These are phyloP conservation scores for Aulostomus chinensis DNA, from an alignment of 2,797 vertebrate genomes.

Conservation along the genomic window DNA sequence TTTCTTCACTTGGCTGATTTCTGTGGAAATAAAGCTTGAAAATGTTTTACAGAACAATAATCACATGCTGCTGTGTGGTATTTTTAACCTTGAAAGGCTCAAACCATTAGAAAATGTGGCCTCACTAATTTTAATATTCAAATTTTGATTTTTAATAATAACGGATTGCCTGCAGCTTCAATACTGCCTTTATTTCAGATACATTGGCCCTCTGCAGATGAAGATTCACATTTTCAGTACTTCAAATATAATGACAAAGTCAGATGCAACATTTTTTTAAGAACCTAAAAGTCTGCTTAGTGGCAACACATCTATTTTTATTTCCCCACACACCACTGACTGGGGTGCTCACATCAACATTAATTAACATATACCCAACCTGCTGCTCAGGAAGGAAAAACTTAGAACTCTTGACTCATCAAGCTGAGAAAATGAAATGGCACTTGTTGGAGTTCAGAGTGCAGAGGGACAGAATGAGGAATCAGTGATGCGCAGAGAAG, in stretches of 20 bases:
- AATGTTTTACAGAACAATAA: neutral
- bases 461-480: neutral
- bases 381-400: neutral
- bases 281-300: too few species aligned
- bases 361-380: neutral
- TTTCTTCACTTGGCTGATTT: neutral
- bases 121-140: too few species aligned
- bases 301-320: too few species aligned
- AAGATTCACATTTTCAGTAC: neutral
- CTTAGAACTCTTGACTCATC: neutral
- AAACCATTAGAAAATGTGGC: neutral
- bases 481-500: neutral
- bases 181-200: neutral
- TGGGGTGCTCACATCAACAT: too few species aligned
- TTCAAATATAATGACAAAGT: neutral
- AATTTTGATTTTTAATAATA: too few species aligned
- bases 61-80: neutral
- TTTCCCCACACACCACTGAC: too few species aligned
- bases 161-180: neutral
- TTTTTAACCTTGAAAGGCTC: neutral
- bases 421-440: slow-evolving; percentile 3
- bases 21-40: neutral
- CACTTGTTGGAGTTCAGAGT: neutral
- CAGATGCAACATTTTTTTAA: neutral
- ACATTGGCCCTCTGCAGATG: neutral